Evolutionary conservation across 2,888 invertebrate species (phyloP).

Genomic region (Tetheella fluctuosa): DNA sequence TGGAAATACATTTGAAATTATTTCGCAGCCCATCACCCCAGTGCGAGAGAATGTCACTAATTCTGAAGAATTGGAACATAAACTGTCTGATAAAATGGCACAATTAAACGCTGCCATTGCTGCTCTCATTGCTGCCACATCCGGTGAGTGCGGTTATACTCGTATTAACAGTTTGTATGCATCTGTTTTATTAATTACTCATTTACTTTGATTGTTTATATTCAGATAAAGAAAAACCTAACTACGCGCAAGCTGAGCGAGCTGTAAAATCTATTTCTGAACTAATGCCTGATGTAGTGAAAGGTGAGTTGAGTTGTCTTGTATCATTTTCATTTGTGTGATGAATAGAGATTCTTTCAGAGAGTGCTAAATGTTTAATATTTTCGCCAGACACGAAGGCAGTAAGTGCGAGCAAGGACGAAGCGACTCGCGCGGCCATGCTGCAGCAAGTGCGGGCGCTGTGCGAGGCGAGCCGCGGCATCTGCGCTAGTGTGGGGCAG

Average conservation of each 20-base stretch:
- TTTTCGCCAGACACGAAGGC: conserved; percentile 47
- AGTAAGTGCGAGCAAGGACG: conserved; percentile 39
- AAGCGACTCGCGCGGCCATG: conserved; percentile 32
- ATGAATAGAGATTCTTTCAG: neutral
- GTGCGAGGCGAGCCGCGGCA: conserved; percentile 38
- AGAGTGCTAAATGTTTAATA: neutral
- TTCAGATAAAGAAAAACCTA: conserved; percentile 16
- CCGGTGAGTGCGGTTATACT: conserved; percentile 26
- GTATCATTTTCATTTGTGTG: neutral
- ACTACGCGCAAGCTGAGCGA: conserved; percentile 37
- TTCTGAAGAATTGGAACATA: neutral
- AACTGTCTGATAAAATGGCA: conserved; percentile 9
- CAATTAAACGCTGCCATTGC: conserved; percentile 49
- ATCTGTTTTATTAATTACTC: neutral
- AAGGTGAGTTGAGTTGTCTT: neutral
- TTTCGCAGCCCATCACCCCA: conserved; percentile 2
- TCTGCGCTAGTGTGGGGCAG: conserved; percentile 40
- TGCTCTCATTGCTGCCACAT: conserved; percentile 36
- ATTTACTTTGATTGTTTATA: neutral
- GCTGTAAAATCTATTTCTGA: conserved; percentile 34
- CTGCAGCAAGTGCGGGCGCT: conserved; percentile 43
- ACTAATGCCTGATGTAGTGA: conserved; percentile 36
- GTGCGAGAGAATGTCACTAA: neutral
- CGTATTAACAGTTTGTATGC: neutral
- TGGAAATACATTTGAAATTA: neutral